Evolutionary conservation across 2,888 invertebrate genomes (phyloP).

Genomic region (Camponotus fellah): DNA sequence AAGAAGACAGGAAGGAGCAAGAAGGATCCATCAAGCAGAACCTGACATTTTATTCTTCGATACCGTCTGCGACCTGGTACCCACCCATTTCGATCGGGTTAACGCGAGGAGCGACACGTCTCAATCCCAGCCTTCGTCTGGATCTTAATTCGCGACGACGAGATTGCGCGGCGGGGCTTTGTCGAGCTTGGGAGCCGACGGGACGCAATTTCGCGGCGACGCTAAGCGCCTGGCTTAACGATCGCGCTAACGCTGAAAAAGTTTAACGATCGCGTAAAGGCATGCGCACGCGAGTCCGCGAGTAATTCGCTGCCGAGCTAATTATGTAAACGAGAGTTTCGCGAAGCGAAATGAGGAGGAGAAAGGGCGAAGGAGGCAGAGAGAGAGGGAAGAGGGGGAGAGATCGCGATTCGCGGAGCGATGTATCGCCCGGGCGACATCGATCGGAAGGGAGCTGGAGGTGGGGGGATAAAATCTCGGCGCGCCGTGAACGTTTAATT

Average conservation of each 20-base stretch:
- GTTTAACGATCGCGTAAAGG: slow-evolving; percentile 78
- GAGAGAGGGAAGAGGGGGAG: slow-evolving; percentile 30
- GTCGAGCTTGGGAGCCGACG: slow-evolving; percentile 31
- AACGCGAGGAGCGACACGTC: slow-evolving; percentile 19
- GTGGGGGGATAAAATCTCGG: slow-evolving; percentile 55
- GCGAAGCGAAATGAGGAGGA: neutral
- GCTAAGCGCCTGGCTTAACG: slow-evolving; percentile 72
- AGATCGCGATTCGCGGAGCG: neutral
- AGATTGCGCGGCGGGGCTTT: slow-evolving; percentile 28
- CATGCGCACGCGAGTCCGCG: slow-evolving; percentile 64
- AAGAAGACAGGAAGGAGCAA: neutral
- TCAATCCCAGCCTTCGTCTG: slow-evolving; percentile 11
- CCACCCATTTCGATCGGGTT: neutral
- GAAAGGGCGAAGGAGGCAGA: neutral
- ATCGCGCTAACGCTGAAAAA: slow-evolving; percentile 75
- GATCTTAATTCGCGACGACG: slow-evolving; percentile 44
- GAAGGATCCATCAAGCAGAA: neutral
- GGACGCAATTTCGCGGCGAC: slow-evolving; percentile 48
- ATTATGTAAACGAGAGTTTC: slow-evolving; percentile 69
- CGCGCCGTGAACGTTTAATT: slow-evolving; percentile 52
- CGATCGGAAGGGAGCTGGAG: neutral
- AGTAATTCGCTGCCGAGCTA: slow-evolving; percentile 53
- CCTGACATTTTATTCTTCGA: neutral
- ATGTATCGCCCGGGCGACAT: slow-evolving; percentile 34
- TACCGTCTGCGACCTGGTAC: neutral